Conservation (phyloP, 1,140 invertebrate species). For the Lucilia cuprina region DNA sequence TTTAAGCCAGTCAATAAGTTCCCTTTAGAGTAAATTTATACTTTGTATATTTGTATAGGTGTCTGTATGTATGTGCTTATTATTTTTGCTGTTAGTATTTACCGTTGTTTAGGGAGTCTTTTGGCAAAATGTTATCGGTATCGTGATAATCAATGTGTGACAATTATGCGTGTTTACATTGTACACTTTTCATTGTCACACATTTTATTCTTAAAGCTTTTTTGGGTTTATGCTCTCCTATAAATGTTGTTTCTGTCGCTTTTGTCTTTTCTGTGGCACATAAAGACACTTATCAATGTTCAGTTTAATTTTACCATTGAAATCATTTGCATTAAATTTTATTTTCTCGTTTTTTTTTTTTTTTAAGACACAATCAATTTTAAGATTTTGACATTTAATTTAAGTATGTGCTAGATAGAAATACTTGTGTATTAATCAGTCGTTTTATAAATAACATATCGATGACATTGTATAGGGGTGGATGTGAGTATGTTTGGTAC, state of each 20-base stretch:
- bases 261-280: neutral
- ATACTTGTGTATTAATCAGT: too few relatives aligned
- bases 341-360: neutral
- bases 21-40: neutral
- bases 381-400: neutral
- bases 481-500: too few relatives aligned
- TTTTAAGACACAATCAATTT: neutral
- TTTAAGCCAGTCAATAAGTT: neutral
- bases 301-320: neutral
- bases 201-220: neutral
- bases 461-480: too few relatives aligned
- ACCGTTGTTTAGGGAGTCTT: conserved; percentile 25
- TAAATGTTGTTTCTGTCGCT: neutral
- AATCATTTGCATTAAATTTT: neutral
- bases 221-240: neutral
- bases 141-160: conserved; percentile 31
- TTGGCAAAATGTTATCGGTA: conserved; percentile 25
- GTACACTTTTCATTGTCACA: conserved; percentile 22
- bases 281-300: neutral
- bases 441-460: too few relatives aligned
- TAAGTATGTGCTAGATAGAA: too few relatives aligned
- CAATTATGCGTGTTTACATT: conserved; percentile 26
- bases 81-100: neutral
- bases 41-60: neutral
- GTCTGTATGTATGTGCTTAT: neutral